These are phyloP conservation scores for Enoplosus armatus DNA, from an alignment of 2,797 vertebrate species.

Conservation along the genomic window DNA sequence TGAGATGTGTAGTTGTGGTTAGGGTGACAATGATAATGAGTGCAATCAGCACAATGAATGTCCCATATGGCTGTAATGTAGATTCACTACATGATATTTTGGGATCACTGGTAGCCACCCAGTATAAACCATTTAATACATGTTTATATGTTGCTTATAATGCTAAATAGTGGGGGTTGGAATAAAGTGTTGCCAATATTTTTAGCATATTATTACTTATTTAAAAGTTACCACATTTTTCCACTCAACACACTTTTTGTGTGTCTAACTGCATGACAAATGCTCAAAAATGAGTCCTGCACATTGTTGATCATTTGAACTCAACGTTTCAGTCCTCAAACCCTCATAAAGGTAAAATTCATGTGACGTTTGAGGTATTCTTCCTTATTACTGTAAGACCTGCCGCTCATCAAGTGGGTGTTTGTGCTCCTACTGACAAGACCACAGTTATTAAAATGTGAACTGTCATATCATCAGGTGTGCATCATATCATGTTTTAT, in stretches of 20 bases:
- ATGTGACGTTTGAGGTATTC: not conserved
- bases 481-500: not conserved
- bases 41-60: not conserved
- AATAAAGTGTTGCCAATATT: not conserved
- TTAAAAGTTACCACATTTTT: not conserved
- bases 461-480: conserved; percentile 4
- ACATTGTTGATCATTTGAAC: not conserved
- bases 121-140: not conserved
- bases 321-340: not conserved
- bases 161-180: not conserved
- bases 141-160: not conserved
- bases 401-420: conserved; percentile 3
- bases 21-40: not conserved
- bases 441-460: not conserved
- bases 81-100: not conserved
- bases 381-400: not conserved
- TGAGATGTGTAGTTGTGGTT: not conserved
- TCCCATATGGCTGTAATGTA: not conserved
- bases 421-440: not conserved
- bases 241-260: too few species aligned
- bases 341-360: not conserved
- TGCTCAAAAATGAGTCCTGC: not conserved
- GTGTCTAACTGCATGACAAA: too few species aligned
- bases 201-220: not conserved
- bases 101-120: not conserved